A percentile compares a stretch with the other conserved stretches of the same genome.
phyloP scores from a whole-genome alignment of 2,113 vertebrate species.

The Psammodynastes pulverulentus region DNA sequence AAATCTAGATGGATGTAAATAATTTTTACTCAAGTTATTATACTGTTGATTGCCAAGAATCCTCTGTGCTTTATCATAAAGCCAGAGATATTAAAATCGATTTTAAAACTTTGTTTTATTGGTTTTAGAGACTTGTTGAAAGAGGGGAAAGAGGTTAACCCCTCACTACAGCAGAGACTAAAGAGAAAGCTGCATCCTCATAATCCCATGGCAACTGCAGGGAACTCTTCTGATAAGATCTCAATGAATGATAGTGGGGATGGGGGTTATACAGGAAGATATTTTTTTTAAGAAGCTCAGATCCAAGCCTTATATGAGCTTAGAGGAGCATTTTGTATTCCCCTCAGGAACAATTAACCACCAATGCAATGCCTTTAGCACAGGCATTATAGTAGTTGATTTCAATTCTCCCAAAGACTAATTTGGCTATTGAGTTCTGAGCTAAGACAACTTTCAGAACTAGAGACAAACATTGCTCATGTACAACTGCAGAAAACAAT shows the following conservation, averaged over 20 bases:
- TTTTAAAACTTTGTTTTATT: not conserved
- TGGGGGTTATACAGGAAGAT: not conserved
- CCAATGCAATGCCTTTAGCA: not conserved
- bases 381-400: not conserved
- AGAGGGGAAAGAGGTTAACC: not conserved
- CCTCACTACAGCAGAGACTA: not conserved
- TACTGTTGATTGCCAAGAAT: not conserved
- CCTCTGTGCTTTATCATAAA: not conserved
- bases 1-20: not conserved
- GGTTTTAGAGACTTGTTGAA: not conserved
- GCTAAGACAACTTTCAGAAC: not conserved
- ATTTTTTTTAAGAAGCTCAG: not conserved
- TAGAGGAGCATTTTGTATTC: not conserved
- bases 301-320: not conserved
- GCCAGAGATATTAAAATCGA: not conserved
- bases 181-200: not conserved
- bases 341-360: not conserved
- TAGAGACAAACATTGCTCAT: not conserved
- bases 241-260: not conserved
- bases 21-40: not conserved
- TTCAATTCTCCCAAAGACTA: not conserved
- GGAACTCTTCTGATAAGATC: not conserved
- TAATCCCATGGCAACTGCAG: not conserved
- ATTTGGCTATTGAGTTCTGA: not conserved
- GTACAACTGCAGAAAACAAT: not conserved